Base-by-base conservation (phyloP, 2,888 invertebrate genomes). In the Drosophila vallismaia region DNA sequence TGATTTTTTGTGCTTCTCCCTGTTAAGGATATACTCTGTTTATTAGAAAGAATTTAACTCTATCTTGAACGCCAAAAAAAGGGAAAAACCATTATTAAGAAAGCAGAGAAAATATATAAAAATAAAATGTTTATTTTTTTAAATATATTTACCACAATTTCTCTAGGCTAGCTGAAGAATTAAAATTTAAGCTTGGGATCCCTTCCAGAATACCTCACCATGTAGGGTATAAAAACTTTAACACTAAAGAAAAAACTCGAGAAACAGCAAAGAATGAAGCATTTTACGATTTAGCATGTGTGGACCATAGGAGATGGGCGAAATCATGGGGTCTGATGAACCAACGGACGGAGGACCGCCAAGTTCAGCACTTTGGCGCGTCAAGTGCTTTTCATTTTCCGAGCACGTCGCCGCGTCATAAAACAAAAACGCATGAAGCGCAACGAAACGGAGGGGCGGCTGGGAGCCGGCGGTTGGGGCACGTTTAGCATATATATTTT, bases 401-500 rank as follows among this genome's bases (percentile, higher is more conserved):
- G 71, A 86, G 88, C 83, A 83, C 83, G 83, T 83, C 81, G 84
- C 71, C 85, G 81, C 70, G 78, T 88, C 88, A 83, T 83, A 83
- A 83, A 83, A 83, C 88, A 83, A 83, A 83, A 83, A 83, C 88
- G 88, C 88, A 86, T 81, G 69, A 42, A 71, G 75, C 74, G 52
- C 71, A 71, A 73, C 66, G 71, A n/a, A 55, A 40, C 12, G 9
- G 26, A 36, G 45, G 4, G 4, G 14, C 12, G 28, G n/a, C 10
- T 10, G 42, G n/a, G n/a, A 6, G 29, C 8, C 28, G 44, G 28
- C 44, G 14, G 69, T 63, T 63, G 68, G 77, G 71, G 77, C 88
- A 87, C 81, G 86, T 85, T 82, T 87, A 82, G 83, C 88, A 82
- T 81, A 82, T 86, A 82, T 82, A 87, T 87, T 87, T 85, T 82